These are phyloP conservation scores for Pao palembangensis DNA, from an alignment of 2,113 vertebrate species.

Conservation along the genomic window DNA sequence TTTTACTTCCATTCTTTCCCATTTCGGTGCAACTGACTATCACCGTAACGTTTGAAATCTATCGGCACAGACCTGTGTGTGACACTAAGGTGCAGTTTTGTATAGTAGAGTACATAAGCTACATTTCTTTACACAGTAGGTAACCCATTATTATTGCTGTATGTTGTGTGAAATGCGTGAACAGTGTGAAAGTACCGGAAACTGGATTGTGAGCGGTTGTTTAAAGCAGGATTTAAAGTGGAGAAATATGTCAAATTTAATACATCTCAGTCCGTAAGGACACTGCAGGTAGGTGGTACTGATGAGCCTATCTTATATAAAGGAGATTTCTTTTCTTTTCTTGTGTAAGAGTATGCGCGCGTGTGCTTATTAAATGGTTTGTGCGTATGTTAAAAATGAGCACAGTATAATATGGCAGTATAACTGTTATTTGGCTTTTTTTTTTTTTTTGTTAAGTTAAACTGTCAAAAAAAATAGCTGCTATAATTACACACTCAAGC, in stretches of 20 bases:
- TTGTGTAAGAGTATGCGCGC: constrained; percentile 6
- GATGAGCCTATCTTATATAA: constrained; percentile 24
- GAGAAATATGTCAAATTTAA: constrained; percentile 31
- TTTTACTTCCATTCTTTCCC: background rate
- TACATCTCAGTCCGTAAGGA: constrained; percentile 27
- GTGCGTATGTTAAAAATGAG: constrained; percentile 50
- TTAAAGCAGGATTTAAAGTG: constrained; percentile 20
- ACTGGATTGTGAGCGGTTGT: constrained; percentile 29
- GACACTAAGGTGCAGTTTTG: constrained; percentile 26
- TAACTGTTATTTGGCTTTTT: constrained; percentile 62
- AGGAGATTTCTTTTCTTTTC: constrained; percentile 37
- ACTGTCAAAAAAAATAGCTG: constrained; percentile 53
- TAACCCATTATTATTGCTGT: constrained; percentile 23
- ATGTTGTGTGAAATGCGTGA: constrained; percentile 23
- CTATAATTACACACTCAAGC: constrained; percentile 55
- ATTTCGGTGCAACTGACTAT: background rate
- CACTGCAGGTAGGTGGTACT: constrained; percentile 28
- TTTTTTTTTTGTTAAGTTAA: constrained; percentile 60
- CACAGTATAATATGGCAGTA: constrained; percentile 55
- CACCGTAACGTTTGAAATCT: constrained; percentile 16
- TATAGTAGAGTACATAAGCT: constrained; percentile 63
- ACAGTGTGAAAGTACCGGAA: constrained; percentile 27
- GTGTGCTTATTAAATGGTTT: constrained; percentile 16
- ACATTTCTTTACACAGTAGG: constrained; percentile 50
- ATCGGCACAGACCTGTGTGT: constrained; percentile 37